Conservation (phyloP, 2,113 vertebrate genomes). For the Jacana jacana region DNA sequence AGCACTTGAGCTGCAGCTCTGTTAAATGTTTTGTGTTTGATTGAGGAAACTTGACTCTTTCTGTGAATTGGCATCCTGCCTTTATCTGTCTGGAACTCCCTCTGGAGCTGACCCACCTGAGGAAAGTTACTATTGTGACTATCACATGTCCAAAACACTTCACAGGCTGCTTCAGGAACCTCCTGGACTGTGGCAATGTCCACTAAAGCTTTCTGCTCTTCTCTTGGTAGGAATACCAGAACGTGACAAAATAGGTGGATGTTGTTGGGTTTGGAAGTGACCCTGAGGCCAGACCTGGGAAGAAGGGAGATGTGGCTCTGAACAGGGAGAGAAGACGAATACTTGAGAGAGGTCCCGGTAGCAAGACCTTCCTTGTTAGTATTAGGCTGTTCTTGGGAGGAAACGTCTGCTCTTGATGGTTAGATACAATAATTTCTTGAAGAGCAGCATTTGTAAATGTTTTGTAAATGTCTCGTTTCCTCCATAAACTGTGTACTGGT, state of each 20-base stretch:
- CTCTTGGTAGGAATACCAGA: background rate
- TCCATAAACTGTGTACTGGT: background rate
- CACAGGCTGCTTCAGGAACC: background rate
- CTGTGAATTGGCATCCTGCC: background rate
- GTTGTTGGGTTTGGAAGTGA: background rate
- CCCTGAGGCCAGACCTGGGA: no score
- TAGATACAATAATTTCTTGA: background rate
- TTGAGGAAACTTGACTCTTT: background rate
- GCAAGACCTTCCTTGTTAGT: background rate
- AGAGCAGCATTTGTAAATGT: background rate
- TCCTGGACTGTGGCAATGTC: background rate
- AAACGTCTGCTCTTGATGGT: background rate
- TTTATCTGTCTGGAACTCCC: background rate
- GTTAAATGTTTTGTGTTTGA: background rate
- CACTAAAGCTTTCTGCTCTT: background rate
- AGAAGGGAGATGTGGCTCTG: background rate
- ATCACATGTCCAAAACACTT: rapidly evolving
- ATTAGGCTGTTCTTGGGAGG: background rate
- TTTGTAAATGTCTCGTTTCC: no score
- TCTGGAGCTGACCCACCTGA: background rate
- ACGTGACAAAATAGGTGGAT: background rate
- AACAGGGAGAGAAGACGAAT: background rate
- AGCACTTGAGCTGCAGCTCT: background rate
- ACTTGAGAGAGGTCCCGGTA: background rate
- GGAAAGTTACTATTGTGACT: background rate